Conservation (phyloP, 2,888 invertebrate species). For the Hyposoter dolosus region DNA sequence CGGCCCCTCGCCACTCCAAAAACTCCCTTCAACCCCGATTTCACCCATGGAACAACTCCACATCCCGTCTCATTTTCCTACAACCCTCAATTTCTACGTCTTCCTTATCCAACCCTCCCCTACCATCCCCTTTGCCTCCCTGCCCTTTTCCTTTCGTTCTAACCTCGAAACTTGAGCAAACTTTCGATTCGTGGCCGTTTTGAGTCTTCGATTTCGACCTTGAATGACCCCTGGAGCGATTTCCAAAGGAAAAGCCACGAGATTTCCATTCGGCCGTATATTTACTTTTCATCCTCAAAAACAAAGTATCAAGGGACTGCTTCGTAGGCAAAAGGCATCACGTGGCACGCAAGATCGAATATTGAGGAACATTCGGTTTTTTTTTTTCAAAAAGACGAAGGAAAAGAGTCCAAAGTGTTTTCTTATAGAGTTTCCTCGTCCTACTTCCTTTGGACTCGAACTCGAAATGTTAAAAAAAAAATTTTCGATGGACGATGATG, state of each 20-base stretch:
- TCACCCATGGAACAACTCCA: background rate
- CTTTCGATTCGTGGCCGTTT: constrained; percentile 23
- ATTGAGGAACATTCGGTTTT: background rate
- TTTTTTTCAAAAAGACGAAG: background rate
- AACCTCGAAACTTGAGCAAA: constrained; percentile 13
- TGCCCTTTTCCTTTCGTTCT: constrained; percentile 29
- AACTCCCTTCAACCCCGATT: constrained; percentile 2
- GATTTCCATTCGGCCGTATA: constrained; percentile 23
- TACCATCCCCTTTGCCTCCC: background rate
- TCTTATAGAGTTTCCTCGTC: too few species aligned
- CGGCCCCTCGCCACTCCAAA: background rate
- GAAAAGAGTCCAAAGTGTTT: background rate
- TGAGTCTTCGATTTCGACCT: constrained; percentile 10
- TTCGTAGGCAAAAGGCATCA: background rate
- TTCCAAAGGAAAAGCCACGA: constrained; percentile 18
- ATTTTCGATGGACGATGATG: background rate
- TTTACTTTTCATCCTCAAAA: constrained; percentile 1
- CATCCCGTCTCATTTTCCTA: constrained; percentile 7
- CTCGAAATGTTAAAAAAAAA: too few species aligned
- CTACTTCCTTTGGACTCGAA: too few species aligned
- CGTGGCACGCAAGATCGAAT: background rate
- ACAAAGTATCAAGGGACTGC: background rate
- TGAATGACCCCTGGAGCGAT: background rate
- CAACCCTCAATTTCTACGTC: constrained; percentile 78
- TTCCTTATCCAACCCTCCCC: constrained; percentile 62